Evolutionary conservation across 2,888 invertebrate genomes (phyloP).

Genomic region (Salticus scenicus): DNA sequence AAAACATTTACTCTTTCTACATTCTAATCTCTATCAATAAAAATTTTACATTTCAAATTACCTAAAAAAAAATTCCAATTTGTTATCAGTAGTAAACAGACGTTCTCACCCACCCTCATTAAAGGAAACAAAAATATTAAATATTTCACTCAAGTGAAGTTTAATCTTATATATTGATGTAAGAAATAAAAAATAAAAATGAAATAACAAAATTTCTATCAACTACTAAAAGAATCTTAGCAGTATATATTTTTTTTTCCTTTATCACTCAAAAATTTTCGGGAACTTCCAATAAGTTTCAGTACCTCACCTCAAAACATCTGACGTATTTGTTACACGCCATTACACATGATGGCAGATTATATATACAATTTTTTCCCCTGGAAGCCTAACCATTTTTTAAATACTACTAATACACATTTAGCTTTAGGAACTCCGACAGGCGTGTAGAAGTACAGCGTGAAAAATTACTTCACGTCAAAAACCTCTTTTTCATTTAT

Average conservation of each 20-base stretch:
- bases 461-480: constrained; percentile 70
- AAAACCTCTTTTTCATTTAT: constrained; percentile 67
- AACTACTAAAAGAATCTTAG: not conserved
- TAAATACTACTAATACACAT: constrained; percentile 62
- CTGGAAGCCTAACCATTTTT: constrained; percentile 26
- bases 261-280: constrained; percentile 16
- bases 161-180: no score
- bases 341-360: constrained; percentile 46
- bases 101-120: no score
- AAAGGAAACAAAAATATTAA: not conserved
- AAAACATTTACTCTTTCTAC: no score
- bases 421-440: constrained; percentile 56
- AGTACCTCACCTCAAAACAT: constrained; percentile 29
- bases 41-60: no score
- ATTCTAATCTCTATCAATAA: no score
- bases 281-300: constrained; percentile 26
- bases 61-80: not conserved
- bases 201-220: not conserved
- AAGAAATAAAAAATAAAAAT: no score
- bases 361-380: constrained; percentile 16
- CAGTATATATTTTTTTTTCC: not conserved
- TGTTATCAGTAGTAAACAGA: not conserved
- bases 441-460: constrained; percentile 50
- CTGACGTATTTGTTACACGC: constrained; percentile 58
- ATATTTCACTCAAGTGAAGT: not conserved